Evolutionary conservation across 2,797 vertebrate genomes (phyloP), one percentile per base, ranked within the genome.

Genomic region (Kryptolebias ocellatus): DNA sequence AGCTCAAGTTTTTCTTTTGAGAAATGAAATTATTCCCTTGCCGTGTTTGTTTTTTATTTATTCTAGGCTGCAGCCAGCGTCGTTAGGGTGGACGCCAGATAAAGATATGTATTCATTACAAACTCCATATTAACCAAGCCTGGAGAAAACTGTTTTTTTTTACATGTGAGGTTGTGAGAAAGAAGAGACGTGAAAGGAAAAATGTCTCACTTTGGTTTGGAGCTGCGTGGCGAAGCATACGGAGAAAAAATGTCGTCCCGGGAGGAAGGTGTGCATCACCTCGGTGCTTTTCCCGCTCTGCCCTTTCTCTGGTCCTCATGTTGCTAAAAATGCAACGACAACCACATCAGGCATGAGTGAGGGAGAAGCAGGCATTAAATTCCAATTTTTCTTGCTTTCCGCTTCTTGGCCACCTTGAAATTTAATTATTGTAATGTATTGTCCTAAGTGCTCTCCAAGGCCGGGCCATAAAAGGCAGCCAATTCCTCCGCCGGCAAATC

Each of bases 361-460:
- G 66, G 53, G 79, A 78, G 78, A 83, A 74, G 74, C 77, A 9
- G 60, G 78, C 85, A 91, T 92, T 88, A 85, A 90, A 91, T 88
- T 87, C 82, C 79, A 80, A 90, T 92, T 90, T 87, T 86, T 83
- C 79, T 71, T 77, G 78, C 90, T 90, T 84, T 87, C 87, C 53
- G 68, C 83, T 83, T 84, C 89, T 85, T 82, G 83, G 83, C 90
- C 89, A 92, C 91, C 91, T 91, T 91, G 90, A 91, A 83, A 92
- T 94, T 87, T 91, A 93, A 93, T 94, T 91, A 92, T 87, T 84
- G 85, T 93, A 93, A 94, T 92, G 92, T 92, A 91, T 91, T 89
- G 88, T 90, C 90, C 85, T 90, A 91, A 93, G 87, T 93, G 90
- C 90, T 92, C 87, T 87, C 89, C 72, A 74, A 91, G 92, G 85